Conservation (phyloP, 2,888 invertebrate species). For the Drosophila anceps region DNA sequence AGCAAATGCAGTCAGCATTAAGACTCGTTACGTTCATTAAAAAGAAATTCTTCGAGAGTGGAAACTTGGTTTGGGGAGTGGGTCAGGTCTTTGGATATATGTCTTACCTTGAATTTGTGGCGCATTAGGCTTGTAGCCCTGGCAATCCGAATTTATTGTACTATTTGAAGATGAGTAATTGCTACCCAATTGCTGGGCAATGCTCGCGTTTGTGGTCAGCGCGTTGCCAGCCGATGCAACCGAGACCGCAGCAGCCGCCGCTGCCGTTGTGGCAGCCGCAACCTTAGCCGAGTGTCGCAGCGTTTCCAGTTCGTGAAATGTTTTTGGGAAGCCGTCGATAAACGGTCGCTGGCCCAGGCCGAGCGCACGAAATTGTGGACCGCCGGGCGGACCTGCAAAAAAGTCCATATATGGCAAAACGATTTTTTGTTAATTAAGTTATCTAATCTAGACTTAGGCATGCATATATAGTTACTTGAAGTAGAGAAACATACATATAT, state of each 20-base stretch:
- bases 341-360: constrained; percentile 91
- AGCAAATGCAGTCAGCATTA: constrained; percentile 22
- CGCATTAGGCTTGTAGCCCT: constrained; percentile 89
- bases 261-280: constrained; percentile 83
- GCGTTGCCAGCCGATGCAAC: constrained; percentile 45
- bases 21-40: constrained; percentile 30
- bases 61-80: not conserved
- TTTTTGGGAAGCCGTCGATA: constrained; percentile 88
- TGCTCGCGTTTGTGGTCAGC: constrained; percentile 64
- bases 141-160: constrained; percentile 86
- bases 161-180: constrained; percentile 85
- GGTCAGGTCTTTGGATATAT: not conserved
- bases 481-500: not conserved
- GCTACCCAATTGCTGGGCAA: constrained; percentile 78
- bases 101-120: constrained; percentile 85
- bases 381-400: constrained; percentile 87
- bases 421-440: not conserved
- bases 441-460: not conserved
- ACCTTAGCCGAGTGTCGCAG: constrained; percentile 87
- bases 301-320: constrained; percentile 89
- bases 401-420: not conserved
- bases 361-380: constrained; percentile 90
- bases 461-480: not conserved
- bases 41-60: not conserved
- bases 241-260: constrained; percentile 60